Evolutionary conservation across 2,888 invertebrate genomes (phyloP).

Genomic region (Aromia moschata): DNA sequence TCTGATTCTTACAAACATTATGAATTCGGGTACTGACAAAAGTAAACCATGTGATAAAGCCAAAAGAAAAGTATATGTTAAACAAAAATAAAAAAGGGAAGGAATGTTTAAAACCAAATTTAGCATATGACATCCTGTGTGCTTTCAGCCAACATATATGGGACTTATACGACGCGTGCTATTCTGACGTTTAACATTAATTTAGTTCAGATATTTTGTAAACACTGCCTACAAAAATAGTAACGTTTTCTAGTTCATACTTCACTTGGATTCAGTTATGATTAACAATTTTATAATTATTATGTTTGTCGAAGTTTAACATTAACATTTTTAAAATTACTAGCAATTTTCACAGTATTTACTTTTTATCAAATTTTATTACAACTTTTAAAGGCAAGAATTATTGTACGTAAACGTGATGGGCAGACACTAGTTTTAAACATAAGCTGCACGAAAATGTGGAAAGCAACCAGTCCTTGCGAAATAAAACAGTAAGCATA

Average conservation of each 20-base stretch:
- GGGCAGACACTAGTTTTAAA: background rate
- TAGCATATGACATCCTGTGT: background rate
- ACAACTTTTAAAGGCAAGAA: constrained; percentile 13
- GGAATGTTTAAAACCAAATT: no score
- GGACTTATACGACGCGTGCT: background rate
- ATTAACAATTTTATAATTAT: constrained; percentile 19
- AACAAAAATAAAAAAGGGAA: no score
- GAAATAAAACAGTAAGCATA: no score
- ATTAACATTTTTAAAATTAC: constrained; percentile 9
- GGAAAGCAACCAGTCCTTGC: no score
- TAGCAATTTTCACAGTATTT: constrained; percentile 9
- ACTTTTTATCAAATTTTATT: constrained; percentile 1
- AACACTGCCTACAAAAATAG: constrained; percentile 27
- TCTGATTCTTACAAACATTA: no score
- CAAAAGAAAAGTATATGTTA: no score
- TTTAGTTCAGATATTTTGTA: constrained; percentile 8
- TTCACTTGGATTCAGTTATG: background rate
- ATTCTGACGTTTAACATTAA: constrained; percentile 1
- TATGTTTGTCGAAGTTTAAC: constrained; percentile 5
- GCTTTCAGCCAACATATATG: background rate
- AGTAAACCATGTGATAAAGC: no score
- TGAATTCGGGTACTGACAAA: no score
- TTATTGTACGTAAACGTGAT: background rate
- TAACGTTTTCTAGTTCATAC: constrained; percentile 7
- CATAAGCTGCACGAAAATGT: background rate